Base-by-base conservation (phyloP, 2,888 invertebrate genomes). In the Psococerastis gibbosa region DNA sequence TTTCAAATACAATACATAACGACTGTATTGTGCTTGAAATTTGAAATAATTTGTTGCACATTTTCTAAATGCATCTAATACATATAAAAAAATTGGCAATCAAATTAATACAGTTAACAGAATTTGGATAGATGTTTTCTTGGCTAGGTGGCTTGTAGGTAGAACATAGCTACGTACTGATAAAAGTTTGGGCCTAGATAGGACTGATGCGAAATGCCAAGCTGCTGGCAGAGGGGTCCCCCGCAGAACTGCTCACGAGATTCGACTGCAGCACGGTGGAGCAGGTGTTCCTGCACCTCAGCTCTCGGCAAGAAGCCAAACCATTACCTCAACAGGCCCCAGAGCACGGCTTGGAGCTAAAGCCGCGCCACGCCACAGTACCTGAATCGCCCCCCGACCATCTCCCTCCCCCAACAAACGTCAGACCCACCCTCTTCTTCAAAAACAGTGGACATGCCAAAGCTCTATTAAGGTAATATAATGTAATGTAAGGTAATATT, bases 191-290 rank as follows among this genome's bases (percentile, higher is more conserved):
- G 27, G 53, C 53, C 41, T 57, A 89, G 89, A 88, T 92, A 57
- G 92, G 92, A 32, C 65, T 94, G 42, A 79, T 94, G 70, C 70
- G 92, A 48, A 78, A 77, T 53, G 94, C 92, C 0, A 72, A 75
- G 46, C 65, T 94, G 17, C 58, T 94, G 45, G 88, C 87, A 0
- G 91, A 94, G 62, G 78, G 83, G 49, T 71, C 82, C 0, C 92
- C 92, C 0, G 63, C 63, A 8, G 69, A 73, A 48, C 69, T 92
- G 11, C 67, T 91, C 51, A 60, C 67, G 2, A 65, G 68, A 50
- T 81, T 76, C 55, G 73, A 78, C 51, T 76, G 76, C 41, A 68
- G 73, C 34, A 77, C 78, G 0, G 65, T 94, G 22, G 92, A 94
- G 58, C 84, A 88, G 32, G 89, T 87, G 0, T 94, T 92, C 57